Evolutionary conservation across 2,797 vertebrate genomes (phyloP), one percentile per base, ranked within the genome.

Genomic region (Acrocephalus scirpaceus): DNA sequence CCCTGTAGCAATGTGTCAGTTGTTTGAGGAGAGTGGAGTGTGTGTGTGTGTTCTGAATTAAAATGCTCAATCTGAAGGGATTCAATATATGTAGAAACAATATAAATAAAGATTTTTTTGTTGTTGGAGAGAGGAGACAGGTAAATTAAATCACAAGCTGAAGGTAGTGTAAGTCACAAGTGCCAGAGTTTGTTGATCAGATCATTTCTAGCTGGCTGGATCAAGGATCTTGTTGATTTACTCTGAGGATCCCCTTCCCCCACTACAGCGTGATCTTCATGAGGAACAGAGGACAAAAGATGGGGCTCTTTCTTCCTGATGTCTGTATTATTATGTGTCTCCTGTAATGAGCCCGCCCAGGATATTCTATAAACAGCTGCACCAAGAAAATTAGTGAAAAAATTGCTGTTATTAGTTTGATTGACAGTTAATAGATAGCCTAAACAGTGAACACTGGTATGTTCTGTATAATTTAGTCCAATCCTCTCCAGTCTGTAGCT

Each of bases 401-500:
- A 97, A 98, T 98, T 98, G 98, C 98, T 97, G 97, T 98, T 98
- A 98, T 98, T 98, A 98, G 95, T 97, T 97, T 98, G 98, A 98
- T 92, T 98, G 98, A 96, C 98, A 98, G 97, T 96, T 98, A 98
- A 98, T 98, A 97, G 97, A 97, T 98, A 98, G 97, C 96, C 97
- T 98, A 98, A 98, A 98, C 97, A 98, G 97, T 96, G 97, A 97
- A 95, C 94, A 85, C 90, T 96, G 93, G 91, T 95, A 95, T 65
- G 92, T 97, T 97, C 98, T 96, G 90, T 98, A 82, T 98, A 98
- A 98, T 98, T 98, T 98, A 98, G 97, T 88, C 93, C 97, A 97
- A 97, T 98, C 97, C 97, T 97, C 97, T 97, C 96, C 74, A 97
- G 97, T 97, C 86, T 98, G 97, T 92, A 97, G 96, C 95, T 97